Percentiles rank a stretch among this genome's conserved stretches.
phyloP scores from a whole-genome alignment of 2,113 vertebrate species.

The Pholis gunnellus region DNA sequence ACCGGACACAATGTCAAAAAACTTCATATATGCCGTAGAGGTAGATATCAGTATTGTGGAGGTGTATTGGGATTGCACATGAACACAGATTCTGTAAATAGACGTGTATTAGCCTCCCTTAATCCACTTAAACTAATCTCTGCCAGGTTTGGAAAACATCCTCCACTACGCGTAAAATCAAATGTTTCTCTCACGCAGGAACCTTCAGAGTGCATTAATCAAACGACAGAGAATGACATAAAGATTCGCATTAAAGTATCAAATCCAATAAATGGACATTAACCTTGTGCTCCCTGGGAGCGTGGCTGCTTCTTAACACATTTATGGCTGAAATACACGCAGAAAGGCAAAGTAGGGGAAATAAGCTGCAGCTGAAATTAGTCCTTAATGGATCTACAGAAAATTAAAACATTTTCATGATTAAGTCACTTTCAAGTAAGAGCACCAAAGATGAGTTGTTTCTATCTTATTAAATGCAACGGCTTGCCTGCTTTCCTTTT shows the following conservation, averaged over 20 bases:
- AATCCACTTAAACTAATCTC: constrained; percentile 74
- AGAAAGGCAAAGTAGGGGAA: background rate
- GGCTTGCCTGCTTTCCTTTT: background rate
- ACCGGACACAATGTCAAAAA: background rate
- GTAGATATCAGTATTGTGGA: background rate
- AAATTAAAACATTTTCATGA: background rate
- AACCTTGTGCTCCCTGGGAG: background rate
- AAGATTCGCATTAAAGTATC: no score
- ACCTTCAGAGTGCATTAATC: background rate
- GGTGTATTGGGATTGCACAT: constrained; percentile 33
- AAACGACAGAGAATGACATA: background rate
- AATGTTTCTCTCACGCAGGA: background rate
- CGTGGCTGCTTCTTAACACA: background rate
- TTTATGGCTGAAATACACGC: background rate
- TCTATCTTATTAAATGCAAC: background rate
- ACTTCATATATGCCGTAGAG: background rate
- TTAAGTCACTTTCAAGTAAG: background rate
- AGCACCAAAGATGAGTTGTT: background rate
- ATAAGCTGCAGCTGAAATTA: background rate
- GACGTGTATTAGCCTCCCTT: constrained; percentile 31
- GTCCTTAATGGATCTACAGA: background rate
- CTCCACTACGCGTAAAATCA: constrained; percentile 2
- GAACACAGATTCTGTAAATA: constrained; percentile 44
- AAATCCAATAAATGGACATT: background rate
- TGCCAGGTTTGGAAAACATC: constrained; percentile 28